Evolutionary conservation across 1,140 invertebrate species (phyloP).

Genomic region (Cyphomyrmex costatus): DNA sequence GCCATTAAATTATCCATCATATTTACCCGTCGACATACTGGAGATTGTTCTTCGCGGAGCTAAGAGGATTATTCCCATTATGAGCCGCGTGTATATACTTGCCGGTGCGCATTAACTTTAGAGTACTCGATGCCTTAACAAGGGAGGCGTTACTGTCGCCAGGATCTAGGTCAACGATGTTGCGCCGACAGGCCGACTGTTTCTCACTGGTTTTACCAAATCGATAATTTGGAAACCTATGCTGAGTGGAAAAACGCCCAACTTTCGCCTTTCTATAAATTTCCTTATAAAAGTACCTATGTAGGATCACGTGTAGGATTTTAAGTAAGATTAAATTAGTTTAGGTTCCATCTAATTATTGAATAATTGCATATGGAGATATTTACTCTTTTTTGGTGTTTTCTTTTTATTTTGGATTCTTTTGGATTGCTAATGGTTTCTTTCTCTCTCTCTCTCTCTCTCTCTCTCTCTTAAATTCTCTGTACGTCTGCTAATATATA

Average conservation of each 20-base stretch:
- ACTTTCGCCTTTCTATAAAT: neutral
- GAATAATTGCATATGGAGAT: no score
- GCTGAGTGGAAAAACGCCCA: constrained; percentile 44
- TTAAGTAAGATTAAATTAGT: neutral
- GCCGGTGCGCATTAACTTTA: constrained; percentile 53
- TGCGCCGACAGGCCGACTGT: constrained; percentile 64
- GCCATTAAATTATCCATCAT: constrained; percentile 62
- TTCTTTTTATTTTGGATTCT: neutral
- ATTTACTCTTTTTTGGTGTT: neutral
- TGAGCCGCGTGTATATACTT: constrained; percentile 36
- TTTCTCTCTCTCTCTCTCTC: no score
- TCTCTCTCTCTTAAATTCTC: no score
- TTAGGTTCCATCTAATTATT: neutral
- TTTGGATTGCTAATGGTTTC: neutral
- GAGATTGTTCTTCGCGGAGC: constrained; percentile 37
- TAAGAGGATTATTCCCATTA: constrained; percentile 61
- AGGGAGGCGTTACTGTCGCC: constrained; percentile 59
- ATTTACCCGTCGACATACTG: constrained; percentile 47
- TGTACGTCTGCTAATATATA: neutral
- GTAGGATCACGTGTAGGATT: no score
- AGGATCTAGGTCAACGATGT: constrained; percentile 63
- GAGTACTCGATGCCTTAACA: constrained; percentile 55
- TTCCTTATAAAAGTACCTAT: neutral
- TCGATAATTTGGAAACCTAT: constrained; percentile 56
- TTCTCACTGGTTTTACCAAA: constrained; percentile 44